Evolutionary conservation across 1,140 invertebrate species (phyloP).

Genomic region (Tetragonula clypearis): DNA sequence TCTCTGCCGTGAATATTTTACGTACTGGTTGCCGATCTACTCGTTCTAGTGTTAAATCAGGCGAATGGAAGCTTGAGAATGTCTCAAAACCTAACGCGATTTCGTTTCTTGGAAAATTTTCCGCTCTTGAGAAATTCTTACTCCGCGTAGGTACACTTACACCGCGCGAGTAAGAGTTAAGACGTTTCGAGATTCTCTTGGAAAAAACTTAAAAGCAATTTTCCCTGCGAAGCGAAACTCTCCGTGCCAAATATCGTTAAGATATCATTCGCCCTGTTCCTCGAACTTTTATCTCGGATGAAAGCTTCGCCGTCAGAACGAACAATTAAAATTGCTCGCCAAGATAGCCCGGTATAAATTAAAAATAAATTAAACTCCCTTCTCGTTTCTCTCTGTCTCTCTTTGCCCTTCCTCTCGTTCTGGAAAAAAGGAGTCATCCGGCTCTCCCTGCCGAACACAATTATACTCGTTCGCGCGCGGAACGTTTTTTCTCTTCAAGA

Average conservation of each 20-base stretch:
- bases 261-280: not conserved
- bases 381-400: conserved; percentile 5
- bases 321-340: conserved; percentile 74
- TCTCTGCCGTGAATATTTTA: too few relatives aligned
- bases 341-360: conserved; percentile 73
- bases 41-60: too few relatives aligned
- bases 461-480: conserved; percentile 32
- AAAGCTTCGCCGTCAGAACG: conserved; percentile 32
- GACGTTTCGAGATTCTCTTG: not conserved
- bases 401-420: too few relatives aligned
- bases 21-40: too few relatives aligned
- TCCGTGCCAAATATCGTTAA: not conserved
- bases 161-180: too few relatives aligned
- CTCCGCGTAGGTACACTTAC: too few relatives aligned
- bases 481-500: conserved; percentile 36
- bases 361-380: conserved; percentile 67
- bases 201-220: not conserved
- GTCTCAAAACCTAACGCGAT: not conserved
- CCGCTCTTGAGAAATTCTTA: too few relatives aligned
- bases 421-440: not conserved
- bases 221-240: not conserved
- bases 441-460: conserved; percentile 32
- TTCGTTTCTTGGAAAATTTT: not conserved
- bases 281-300: conserved; percentile 23
- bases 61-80: not conserved